Percentiles rank a stretch among this genome's conserved stretches.
Evolutionary conservation across 2,113 vertebrate species (phyloP).

Genomic region (Nipponia nippon): DNA sequence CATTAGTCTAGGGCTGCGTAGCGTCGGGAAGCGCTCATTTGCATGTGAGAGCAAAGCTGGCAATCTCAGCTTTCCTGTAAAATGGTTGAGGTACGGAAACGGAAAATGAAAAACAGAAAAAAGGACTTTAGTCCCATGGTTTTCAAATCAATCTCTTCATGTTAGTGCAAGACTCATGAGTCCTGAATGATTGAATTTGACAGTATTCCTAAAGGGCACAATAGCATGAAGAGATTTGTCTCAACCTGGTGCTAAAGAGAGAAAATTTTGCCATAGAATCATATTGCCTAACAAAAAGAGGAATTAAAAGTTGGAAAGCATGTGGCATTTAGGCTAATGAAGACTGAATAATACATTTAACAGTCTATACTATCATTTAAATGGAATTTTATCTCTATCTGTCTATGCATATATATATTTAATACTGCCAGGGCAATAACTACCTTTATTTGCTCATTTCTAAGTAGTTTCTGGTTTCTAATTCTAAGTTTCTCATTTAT

Average conservation of each 20-base stretch:
- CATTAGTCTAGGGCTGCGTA: background rate
- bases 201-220: slow-evolving; percentile 50
- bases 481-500: background rate
- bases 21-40: background rate
- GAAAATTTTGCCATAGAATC: background rate
- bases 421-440: background rate
- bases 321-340: background rate
- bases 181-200: slow-evolving; percentile 56
- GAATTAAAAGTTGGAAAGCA: slow-evolving; percentile 3
- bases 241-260: slow-evolving; percentile 29
- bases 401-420: background rate
- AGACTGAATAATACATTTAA: background rate
- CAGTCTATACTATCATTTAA: background rate
- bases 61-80: slow-evolving; percentile 24
- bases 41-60: slow-evolving; percentile 45
- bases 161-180: slow-evolving; percentile 32
- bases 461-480: background rate
- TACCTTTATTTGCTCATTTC: background rate
- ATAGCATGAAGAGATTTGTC: slow-evolving; percentile 37
- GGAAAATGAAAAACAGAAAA: slow-evolving; percentile 33
- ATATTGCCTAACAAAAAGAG: background rate
- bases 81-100: slow-evolving; percentile 14
- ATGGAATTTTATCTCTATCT: background rate
- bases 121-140: background rate
- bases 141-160: slow-evolving; percentile 52